Evolutionary conservation across 2,888 invertebrate species (phyloP).

Genomic region (Stegophylla sp.): DNA sequence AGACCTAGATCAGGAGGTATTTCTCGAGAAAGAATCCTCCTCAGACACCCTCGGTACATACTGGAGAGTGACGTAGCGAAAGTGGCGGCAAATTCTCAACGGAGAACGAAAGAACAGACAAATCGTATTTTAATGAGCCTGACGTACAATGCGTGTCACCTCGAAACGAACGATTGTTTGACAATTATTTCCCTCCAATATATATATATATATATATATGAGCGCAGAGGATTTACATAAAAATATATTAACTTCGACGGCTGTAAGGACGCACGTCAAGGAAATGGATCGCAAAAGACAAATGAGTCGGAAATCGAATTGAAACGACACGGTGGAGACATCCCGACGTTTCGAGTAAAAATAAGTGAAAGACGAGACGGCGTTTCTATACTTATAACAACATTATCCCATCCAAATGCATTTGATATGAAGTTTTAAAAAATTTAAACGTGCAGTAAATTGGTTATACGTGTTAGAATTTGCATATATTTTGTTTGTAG

Average conservation of each 20-base stretch:
- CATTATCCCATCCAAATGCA: neutral
- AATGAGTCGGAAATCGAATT: conserved; percentile 3
- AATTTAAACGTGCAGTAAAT: neutral
- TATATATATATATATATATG: too few species aligned
- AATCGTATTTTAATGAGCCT: conserved; percentile 39
- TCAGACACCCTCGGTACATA: too few species aligned
- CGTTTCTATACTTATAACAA: too few species aligned
- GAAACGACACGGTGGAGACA: too few species aligned
- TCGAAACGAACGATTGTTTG: conserved; percentile 7
- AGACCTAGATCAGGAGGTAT: too few species aligned
- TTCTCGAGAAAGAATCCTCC: too few species aligned
- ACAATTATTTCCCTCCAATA: neutral
- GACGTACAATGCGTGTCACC: neutral
- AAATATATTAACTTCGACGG: neutral
- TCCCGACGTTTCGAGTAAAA: neutral
- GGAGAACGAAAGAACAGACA: neutral
- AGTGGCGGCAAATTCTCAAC: neutral
- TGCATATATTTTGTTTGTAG: too few species aligned
- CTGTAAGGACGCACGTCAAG: neutral
- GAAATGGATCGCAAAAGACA: conserved; percentile 12
- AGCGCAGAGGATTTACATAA: neutral
- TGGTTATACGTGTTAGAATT: neutral
- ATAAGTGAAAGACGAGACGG: neutral
- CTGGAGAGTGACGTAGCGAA: too few species aligned
- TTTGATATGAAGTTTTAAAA: neutral